phyloP scores from a whole-genome alignment of 1,140 invertebrate species.

The Eulimnadia texana region DNA sequence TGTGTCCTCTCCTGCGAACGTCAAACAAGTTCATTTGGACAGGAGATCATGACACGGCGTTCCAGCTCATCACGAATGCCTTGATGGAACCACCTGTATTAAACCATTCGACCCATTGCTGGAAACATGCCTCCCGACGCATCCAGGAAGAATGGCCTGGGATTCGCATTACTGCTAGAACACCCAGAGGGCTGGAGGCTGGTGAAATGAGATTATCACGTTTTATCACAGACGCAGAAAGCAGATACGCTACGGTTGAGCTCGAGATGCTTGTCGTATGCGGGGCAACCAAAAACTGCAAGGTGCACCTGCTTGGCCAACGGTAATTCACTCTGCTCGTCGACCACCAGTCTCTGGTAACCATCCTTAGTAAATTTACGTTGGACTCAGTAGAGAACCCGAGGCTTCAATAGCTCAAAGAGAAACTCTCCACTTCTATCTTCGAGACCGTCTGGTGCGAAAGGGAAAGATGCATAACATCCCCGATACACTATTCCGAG shows the following conservation, averaged over 20 bases:
- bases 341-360: conserved; percentile 17
- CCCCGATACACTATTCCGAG: background rate
- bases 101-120: conserved; percentile 13
- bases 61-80: background rate
- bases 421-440: conserved; percentile 7
- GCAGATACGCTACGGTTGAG: conserved; percentile 19
- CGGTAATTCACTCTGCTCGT: conserved; percentile 17
- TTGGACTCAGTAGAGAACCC: conserved; percentile 11
- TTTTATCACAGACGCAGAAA: conserved; percentile 13
- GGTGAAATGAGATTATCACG: conserved; percentile 15
- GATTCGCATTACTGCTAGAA: conserved; percentile 15
- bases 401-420: conserved; percentile 17
- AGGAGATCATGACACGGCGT: conserved; percentile 9
- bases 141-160: conserved; percentile 12
- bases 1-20: conserved; percentile 3
- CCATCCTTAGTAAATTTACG: conserved; percentile 15
- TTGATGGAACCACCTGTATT: conserved; percentile 6
- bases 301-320: conserved; percentile 16
- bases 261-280: conserved; percentile 12
- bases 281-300: conserved; percentile 17
- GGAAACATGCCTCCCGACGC: conserved; percentile 18
- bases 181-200: conserved; percentile 13
- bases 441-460: conserved; percentile 15
- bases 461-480: conserved; percentile 3
- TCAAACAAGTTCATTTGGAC: conserved; percentile 7